phyloP scores from a whole-genome alignment of 2,797 vertebrate species.

The Alcedo atthis region DNA sequence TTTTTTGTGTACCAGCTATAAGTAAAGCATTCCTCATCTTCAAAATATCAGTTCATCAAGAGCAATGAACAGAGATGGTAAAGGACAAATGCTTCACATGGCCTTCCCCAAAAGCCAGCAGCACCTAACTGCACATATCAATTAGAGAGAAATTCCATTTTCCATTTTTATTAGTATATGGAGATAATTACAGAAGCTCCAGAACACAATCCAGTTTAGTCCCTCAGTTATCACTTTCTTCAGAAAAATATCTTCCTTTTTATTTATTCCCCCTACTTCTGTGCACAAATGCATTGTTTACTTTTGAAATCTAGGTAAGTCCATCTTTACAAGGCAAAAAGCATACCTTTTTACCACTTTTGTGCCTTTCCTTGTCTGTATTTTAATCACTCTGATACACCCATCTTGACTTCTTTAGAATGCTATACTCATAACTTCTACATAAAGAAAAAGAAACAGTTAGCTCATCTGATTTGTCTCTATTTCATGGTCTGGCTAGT shows the following conservation, averaged over 20 bases:
- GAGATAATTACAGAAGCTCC: neutral
- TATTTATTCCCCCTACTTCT: neutral
- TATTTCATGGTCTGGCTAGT: neutral
- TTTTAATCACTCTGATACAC: neutral
- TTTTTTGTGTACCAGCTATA: neutral
- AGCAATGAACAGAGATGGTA: neutral
- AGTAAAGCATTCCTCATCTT: neutral
- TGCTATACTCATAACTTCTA: neutral
- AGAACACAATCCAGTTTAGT: neutral
- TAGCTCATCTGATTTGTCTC: neutral
- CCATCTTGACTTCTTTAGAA: neutral
- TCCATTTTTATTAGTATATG: neutral
- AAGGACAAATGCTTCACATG: neutral
- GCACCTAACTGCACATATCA: neutral
- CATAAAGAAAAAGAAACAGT: neutral
- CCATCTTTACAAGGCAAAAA: neutral
- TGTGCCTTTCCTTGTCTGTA: neutral
- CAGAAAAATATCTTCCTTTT: neutral
- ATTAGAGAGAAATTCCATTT: neutral
- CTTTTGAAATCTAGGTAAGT: neutral
- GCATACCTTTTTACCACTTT: neutral
- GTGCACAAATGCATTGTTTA: neutral
- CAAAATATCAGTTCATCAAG: neutral
- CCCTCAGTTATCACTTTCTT: neutral
- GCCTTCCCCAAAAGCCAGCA: neutral